Evolutionary conservation across 1,140 invertebrate species (phyloP), one percentile per base, ranked within the genome.

Genomic region (Apis cerana): DNA sequence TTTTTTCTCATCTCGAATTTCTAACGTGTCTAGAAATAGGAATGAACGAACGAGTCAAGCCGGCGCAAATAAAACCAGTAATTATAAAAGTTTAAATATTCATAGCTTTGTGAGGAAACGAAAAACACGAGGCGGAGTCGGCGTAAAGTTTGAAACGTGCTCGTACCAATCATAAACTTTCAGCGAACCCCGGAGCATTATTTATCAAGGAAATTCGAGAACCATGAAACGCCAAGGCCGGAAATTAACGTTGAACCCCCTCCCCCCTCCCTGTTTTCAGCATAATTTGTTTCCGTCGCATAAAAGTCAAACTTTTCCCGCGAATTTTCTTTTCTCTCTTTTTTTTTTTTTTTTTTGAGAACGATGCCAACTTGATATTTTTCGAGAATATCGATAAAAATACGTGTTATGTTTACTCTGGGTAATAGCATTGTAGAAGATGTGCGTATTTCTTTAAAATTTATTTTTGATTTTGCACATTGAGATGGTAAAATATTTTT

Each of bases 191-290:
- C 23, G 23, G 54, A 70, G 67, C 23, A 71, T 79, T 79, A 79
- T 79, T 79, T 79, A 79, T 79, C 77, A 79, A 79, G 77, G 77
- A 71, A 61, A 79, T 78, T 79, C 56, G 77, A 79, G 67, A 59
- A 79, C 65, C 67, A 48, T 79, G 67, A 70, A 79, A 70, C 67
- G 67, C 54, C 56, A 27, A 15, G 67, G 67, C 65, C 56, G 58
- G 56, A 71, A 79, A 71, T 79, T 79, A 79, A 79, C 77, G 67
- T 9, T 52, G 65, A 33, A 23, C 71, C 43, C 56, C n/a, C 33
- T 33, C 2, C 33, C 33, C 2, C 33, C 33, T 43, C 33, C 33
- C 23, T 59, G 67, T 71, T 79, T 79, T 71, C 77, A 33, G 56
- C 67, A 50, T 71, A 79, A 79, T 79, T 79, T 71, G 54, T 79